Base-by-base conservation (phyloP, 2,888 invertebrate species). In the Tuberolachnus salignus region DNA sequence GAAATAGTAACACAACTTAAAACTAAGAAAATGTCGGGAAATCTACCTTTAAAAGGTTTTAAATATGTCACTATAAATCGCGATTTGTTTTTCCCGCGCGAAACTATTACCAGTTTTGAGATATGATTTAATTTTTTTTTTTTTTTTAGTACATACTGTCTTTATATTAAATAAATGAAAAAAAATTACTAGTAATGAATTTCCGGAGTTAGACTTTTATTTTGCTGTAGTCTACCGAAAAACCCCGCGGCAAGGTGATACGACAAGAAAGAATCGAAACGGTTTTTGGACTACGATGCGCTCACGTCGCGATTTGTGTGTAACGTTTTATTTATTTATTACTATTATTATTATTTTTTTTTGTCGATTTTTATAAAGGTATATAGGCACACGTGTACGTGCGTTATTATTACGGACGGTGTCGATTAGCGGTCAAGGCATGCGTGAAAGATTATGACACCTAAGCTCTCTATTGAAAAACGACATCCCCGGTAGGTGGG, bases 361-460 rank as follows among this genome's bases (percentile, higher is more conserved):
- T 3, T 10, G 9, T 14, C 64, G 21, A 64, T 23, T 64, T 44
- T 21, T 64, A 64, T 34, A 34, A 34, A 34, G 34, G 34, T 34
- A 34, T 34, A 34, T 6, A 6, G 21, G 42, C 49, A 23, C 57
- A 26, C 44, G 21, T 21, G 16, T 19, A 53, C 44, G 51, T 21
- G 21, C 11, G 3, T 42, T 72, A 46, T 72, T 59, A 74, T 74
- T 74, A 57, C 66, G 75, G 46, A 51, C 67, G 59, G 59, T 59
- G 75, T 78, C 75, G 75, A 78, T 78, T 78, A 78, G 67, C 75
- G 75, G 75, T 78, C 75, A 78, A 78, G 67, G 75, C 75, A 78
- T 78, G 75, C 75, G 75, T 78, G 75, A 78, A 78, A 67, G 75
- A 78, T 78, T 78, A 78, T 69, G 75, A 78, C 75, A 69, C 75